Base-by-base conservation (phyloP, 1,140 invertebrate species). In the Scylla paramamosain region DNA sequence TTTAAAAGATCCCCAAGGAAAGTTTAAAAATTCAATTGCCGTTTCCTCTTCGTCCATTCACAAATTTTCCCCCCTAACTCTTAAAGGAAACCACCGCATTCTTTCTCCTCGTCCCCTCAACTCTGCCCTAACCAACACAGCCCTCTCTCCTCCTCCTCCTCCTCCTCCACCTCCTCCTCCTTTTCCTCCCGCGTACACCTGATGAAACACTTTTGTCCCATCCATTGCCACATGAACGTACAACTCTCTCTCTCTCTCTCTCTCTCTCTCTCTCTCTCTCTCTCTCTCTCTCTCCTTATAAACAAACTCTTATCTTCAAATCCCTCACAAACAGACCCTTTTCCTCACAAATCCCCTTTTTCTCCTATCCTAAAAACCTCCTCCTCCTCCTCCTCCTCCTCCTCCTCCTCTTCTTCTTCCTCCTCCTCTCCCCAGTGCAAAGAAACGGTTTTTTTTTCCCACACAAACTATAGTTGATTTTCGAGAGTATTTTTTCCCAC, bases 261-360 rank as follows among this genome's bases (percentile, higher is more conserved):
- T 59, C 52, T 59, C 52, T 59, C 52, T 59, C 52, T 59, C 52
- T 59, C 52, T 59, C 52, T 59, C 52, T 59, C 67, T 77, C 67
- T 77, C 67, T 77, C 67, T 77, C 67, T 77, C 67, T 77, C 67
- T 77, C 67, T 77, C 67, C 67, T 77, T 77, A 77, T 77, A 77
- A 77, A 77, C 67, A 77, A 77, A 77, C 67, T 8, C 67, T 77
- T 77, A 77, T 77, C 67, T 77, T 20, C 67, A 25, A 77, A n/a
- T 77, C 67, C 20, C 67, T 77, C 67, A 77, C 67, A 77, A 77
- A 77, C 67, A n/a, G 67, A 77, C 67, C 67, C 67, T 77, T 77
- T 77, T n/a, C 25, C 67, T 77, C 67, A 77, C 67, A 77, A 77
- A 77, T 77, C 67, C n/a, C 20, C 67, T 20, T n/a, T 25, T n/a